Conservation (phyloP, 2,888 invertebrate genomes). For the Apodemia duryi region DNA sequence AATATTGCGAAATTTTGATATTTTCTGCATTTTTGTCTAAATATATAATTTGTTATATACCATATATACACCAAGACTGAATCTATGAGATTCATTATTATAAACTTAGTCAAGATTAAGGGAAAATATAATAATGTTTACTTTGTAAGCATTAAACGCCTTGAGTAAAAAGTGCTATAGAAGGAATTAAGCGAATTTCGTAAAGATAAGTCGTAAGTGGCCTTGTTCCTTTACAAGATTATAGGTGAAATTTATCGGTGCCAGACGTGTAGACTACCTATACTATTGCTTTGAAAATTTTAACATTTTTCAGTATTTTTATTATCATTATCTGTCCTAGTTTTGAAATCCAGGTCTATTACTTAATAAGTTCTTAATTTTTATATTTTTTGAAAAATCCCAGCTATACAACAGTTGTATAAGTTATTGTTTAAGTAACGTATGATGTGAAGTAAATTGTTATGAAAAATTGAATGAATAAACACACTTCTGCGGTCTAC, state of each 20-base stretch:
- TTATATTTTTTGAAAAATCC: no score
- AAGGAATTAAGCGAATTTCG: constrained; percentile 18
- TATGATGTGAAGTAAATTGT: no score
- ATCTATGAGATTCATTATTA: constrained; percentile 12
- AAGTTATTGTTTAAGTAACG: no score
- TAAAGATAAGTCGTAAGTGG: constrained; percentile 25
- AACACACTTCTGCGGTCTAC: no score
- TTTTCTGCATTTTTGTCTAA: constrained; percentile 23
- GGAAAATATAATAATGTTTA: not conserved
- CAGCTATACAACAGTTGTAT: no score
- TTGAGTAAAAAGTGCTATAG: constrained; percentile 15
- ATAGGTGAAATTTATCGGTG: not conserved
- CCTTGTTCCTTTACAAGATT: constrained; percentile 23
- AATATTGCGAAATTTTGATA: constrained; percentile 20
- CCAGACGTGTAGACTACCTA: not conserved
- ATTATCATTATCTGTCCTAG: not conserved
- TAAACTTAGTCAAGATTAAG: constrained; percentile 16
- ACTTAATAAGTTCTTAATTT: no score
- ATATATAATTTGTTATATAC: constrained; percentile 16
- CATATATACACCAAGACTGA: constrained; percentile 11
- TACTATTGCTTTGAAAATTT: not conserved
- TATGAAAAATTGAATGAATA: no score
- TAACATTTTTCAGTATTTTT: not conserved
- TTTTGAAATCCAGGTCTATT: not conserved
- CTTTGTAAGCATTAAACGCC: not conserved